A percentile compares a stretch with the other conserved stretches of the same genome.
Conservation (phyloP, 2,113 vertebrate species). For the Rhynchomys soricoides region DNA sequence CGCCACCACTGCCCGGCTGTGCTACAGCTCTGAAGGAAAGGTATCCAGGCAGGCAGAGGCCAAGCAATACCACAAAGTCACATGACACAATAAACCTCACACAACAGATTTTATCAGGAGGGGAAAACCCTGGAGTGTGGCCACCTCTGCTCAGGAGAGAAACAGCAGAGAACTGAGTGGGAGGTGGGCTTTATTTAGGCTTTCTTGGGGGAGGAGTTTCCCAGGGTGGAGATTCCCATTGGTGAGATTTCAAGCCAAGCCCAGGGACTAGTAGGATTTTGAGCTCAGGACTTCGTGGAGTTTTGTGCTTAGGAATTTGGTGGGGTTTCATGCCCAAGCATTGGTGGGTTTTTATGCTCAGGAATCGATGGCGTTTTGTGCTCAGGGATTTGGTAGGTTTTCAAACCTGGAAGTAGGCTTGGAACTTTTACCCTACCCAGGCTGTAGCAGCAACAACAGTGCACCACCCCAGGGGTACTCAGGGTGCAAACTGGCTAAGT, state of each 20-base stretch:
- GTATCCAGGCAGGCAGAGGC: not conserved
- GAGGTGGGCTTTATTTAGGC: not conserved
- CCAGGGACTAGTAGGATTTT: not conserved
- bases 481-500: not conserved
- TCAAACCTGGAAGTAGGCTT: not conserved
- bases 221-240: not conserved
- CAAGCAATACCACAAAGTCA: not conserved
- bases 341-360: not conserved
- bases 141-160: not conserved
- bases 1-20: too few species aligned
- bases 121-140: not conserved
- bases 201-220: not conserved
- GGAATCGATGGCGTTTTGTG: not conserved
- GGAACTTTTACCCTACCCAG: not conserved
- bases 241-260: not conserved
- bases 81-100: not conserved
- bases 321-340: not conserved
- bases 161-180: not conserved
- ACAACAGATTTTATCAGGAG: not conserved
- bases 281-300: not conserved
- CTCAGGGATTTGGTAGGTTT: not conserved
- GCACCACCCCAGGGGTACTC: not conserved
- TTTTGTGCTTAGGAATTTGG: not conserved
- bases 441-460: not conserved
- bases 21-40: not conserved